These are phyloP conservation scores for Nebria ingens DNA, from an alignment of 1,140 invertebrate species.

Conservation along the genomic window DNA sequence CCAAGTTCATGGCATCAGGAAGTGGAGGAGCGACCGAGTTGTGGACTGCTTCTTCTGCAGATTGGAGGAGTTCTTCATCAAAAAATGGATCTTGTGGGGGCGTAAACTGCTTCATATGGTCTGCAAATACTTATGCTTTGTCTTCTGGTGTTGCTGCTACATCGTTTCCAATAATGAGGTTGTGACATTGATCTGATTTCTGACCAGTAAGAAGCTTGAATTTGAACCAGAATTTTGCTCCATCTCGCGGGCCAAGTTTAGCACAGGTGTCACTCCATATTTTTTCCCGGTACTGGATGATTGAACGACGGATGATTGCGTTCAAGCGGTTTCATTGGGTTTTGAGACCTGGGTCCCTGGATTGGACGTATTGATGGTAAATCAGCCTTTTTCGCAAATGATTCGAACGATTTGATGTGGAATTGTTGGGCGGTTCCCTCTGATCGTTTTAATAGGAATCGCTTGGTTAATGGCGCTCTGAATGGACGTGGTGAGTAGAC, in stretches of 20 bases:
- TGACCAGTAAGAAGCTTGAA: neutral
- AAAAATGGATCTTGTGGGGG: neutral
- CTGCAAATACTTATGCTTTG: neutral
- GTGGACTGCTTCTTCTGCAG: neutral
- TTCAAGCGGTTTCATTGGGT: neutral
- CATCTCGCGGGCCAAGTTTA: neutral
- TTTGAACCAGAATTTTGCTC: neutral
- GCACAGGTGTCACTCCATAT: neutral
- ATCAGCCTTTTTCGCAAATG: neutral
- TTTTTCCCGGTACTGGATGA: neutral
- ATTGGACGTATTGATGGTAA: neutral
- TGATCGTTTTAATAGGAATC: neutral
- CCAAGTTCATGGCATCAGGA: neutral
- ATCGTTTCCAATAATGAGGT: neutral
- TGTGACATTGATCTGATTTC: neutral
- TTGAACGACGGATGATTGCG: neutral
- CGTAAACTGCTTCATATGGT: neutral
- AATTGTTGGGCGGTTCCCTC: neutral
- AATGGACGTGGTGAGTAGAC: neutral
- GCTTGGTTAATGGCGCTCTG: neutral
- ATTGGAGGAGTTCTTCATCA: neutral
- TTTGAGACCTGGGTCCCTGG: neutral
- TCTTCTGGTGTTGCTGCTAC: neutral
- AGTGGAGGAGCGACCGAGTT: neutral
- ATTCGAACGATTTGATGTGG: neutral